Evolutionary conservation across 2,113 vertebrate genomes (phyloP).

Genomic region (Myotis lucifugus): DNA sequence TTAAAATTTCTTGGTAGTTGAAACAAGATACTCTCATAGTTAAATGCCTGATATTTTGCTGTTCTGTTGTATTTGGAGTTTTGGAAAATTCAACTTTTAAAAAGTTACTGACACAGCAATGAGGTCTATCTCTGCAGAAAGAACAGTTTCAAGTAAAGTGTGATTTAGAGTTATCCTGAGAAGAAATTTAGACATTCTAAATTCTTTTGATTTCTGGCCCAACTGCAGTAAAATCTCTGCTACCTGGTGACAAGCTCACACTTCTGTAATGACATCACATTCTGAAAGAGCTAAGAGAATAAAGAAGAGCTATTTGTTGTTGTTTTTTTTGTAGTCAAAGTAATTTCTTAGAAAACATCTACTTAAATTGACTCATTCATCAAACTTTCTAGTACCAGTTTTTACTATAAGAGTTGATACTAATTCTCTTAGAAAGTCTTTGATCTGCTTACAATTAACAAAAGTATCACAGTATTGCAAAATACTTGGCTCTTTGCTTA

Average conservation of each 20-base stretch:
- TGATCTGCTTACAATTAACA: neutral
- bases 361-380: neutral
- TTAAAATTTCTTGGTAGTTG: constrained; percentile 10
- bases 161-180: neutral
- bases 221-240: neutral
- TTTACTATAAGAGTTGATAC: neutral
- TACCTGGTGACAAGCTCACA: neutral
- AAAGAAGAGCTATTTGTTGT: neutral
- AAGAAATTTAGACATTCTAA: constrained; percentile 7
- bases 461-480: neutral
- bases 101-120: neutral
- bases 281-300: constrained; percentile 42
- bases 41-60: neutral
- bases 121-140: constrained; percentile 4
- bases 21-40: neutral
- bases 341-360: constrained; percentile 39
- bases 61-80: constrained; percentile 14
- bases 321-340: neutral
- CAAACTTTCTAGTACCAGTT: neutral
- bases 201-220: constrained; percentile 32
- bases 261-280: neutral
- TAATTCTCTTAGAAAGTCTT: neutral
- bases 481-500: constrained; percentile 36
- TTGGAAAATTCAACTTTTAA: neutral
- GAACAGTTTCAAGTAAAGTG: neutral